phyloP scores from a whole-genome alignment of 2,113 vertebrate species.

The Microcebus griseorufus region DNA sequence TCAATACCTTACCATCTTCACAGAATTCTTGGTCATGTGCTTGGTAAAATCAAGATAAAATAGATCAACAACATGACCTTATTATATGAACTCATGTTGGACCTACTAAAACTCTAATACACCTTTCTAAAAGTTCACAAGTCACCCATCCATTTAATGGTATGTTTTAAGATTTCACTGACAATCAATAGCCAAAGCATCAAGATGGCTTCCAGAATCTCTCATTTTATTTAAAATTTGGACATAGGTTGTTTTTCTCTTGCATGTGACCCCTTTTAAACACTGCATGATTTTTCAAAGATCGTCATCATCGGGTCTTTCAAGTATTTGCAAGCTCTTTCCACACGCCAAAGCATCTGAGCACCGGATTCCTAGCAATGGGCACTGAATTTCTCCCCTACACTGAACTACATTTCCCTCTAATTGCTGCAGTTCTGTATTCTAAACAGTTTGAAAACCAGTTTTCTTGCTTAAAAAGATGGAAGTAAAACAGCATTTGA shows the following conservation, averaged over 20 bases:
- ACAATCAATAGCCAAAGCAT: neutral
- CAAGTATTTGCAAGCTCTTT: neutral
- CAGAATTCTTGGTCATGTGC: neutral
- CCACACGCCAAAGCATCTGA: neutral
- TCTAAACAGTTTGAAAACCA: neutral
- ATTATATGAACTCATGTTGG: neutral
- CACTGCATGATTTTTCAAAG: neutral
- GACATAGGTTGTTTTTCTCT: neutral
- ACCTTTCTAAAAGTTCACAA: neutral
- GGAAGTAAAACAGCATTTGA: neutral
- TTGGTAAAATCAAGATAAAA: constrained; percentile 16
- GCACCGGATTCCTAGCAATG: neutral
- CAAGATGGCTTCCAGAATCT: neutral
- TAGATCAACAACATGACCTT: neutral
- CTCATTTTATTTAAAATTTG: neutral
- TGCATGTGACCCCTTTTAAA: neutral
- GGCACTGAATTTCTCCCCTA: too few relatives aligned
- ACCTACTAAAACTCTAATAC: neutral
- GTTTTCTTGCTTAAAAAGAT: neutral
- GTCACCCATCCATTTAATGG: neutral
- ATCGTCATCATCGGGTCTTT: neutral
- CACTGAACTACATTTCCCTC: neutral
- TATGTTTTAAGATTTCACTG: neutral
- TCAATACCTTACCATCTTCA: neutral
- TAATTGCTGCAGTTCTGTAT: too few relatives aligned